These are phyloP conservation scores for Netelia inedita DNA, from an alignment of 2,888 invertebrate species.

Conservation along the genomic window DNA sequence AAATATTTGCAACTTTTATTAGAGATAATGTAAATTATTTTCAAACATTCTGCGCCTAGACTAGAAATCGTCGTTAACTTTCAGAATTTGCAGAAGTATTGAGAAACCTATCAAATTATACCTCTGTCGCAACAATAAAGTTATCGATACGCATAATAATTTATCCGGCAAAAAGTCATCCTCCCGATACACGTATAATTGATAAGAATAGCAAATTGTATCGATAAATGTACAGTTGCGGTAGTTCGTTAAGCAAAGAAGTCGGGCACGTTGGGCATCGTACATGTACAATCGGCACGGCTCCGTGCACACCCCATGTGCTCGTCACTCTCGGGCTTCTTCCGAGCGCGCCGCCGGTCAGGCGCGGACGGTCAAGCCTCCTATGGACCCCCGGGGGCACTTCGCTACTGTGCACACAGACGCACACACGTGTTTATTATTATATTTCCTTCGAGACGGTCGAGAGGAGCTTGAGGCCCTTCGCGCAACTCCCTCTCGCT, in stretches of 20 bases:
- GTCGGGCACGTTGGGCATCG: background rate
- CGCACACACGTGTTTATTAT: constrained; percentile 1
- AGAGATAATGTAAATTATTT: too few species aligned
- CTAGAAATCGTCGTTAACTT: too few species aligned
- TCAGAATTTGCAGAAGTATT: too few species aligned
- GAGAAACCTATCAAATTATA: too few species aligned
- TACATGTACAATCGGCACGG: constrained; percentile 65
- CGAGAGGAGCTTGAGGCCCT: background rate
- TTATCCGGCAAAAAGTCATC: background rate
- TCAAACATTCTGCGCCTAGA: too few species aligned
- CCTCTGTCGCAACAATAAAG: too few species aligned
- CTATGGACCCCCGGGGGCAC: background rate
- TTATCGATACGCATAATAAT: too few species aligned
- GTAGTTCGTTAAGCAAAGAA: background rate
- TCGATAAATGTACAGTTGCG: background rate
- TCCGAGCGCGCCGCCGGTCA: constrained; percentile 57
- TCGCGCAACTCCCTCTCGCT: background rate
- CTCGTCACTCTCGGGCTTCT: constrained; percentile 62
- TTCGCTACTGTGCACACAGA: constrained; percentile 1
- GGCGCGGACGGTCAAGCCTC: background rate
- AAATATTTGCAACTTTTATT: too few species aligned
- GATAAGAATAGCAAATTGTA: background rate
- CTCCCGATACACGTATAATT: constrained; percentile 54
- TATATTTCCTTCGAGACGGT: background rate
- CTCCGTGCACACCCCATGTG: constrained; percentile 75